Evolutionary conservation across 2,113 vertebrate species (phyloP).

Genomic region (Rhinolophus sinicus): DNA sequence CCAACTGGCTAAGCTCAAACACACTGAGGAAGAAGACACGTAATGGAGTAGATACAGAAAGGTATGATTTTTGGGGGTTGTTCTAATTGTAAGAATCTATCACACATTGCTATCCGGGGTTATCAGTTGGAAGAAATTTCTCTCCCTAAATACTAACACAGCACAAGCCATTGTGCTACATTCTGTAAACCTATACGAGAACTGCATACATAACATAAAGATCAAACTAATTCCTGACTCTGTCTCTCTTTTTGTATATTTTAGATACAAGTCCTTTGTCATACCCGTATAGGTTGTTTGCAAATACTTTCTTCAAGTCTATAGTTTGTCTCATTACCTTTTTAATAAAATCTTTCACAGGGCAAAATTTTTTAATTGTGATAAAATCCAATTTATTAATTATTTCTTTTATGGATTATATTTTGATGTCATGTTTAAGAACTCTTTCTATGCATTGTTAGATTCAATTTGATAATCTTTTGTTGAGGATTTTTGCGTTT

Average conservation of each 20-base stretch:
- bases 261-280: background rate
- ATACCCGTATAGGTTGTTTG: background rate
- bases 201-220: background rate
- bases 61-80: background rate
- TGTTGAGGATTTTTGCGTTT: background rate
- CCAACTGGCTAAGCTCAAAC: background rate
- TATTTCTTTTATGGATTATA: background rate
- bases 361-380: background rate
- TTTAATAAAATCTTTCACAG: background rate
- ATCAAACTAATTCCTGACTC: background rate
- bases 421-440: background rate
- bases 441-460: background rate
- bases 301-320: background rate
- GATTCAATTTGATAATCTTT: background rate
- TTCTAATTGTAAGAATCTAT: background rate
- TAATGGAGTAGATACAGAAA: background rate
- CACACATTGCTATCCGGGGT: background rate
- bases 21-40: background rate
- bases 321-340: background rate
- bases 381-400: background rate
- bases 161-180: background rate
- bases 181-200: background rate
- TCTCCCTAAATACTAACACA: background rate
- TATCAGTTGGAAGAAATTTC: background rate
- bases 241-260: background rate